A percentile compares a stretch with the other conserved stretches of the same genome.
Conservation (phyloP, 2,113 vertebrate genomes). For the Myanophis thanlyinensis region DNA sequence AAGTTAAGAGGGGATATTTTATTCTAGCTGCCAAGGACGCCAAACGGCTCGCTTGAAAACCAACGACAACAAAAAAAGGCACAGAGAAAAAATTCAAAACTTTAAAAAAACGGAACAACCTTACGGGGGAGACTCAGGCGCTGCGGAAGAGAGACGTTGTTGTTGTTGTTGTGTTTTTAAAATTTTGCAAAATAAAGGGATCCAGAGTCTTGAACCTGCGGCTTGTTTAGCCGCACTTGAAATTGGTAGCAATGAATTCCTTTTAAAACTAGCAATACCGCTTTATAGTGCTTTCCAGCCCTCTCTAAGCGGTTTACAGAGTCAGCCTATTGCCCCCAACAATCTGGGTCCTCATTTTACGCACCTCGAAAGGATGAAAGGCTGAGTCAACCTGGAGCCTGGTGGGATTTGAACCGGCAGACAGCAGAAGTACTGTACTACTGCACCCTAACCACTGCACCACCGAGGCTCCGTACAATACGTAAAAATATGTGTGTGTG, state of each 20-base stretch:
- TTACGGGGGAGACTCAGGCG: neutral
- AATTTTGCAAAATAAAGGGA: neutral
- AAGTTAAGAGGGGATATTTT: conserved; percentile 56
- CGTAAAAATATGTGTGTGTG: too few relatives aligned
- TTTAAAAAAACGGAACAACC: neutral
- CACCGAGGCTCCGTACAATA: too few relatives aligned
- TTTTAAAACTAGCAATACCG: too few relatives aligned
- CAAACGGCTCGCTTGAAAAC: conserved; percentile 24
- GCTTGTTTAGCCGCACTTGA: neutral
- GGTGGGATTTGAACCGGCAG: too few relatives aligned
- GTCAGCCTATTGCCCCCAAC: too few relatives aligned
- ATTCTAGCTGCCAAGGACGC: conserved; percentile 35
- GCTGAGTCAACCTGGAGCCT: too few relatives aligned
- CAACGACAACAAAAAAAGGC: neutral
- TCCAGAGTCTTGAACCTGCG: neutral
- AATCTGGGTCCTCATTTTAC: too few relatives aligned
- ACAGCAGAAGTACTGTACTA: too few relatives aligned
- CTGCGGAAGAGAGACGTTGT: neutral
- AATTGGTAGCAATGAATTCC: neutral
- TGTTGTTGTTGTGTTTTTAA: neutral
- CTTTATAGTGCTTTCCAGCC: too few relatives aligned
- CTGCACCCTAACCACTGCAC: too few relatives aligned
- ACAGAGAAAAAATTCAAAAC: neutral
- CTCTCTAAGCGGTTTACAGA: too few relatives aligned
- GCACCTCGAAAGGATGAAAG: too few relatives aligned